These are phyloP conservation scores for Eristalis arbustorum DNA, from an alignment of 2,888 invertebrate genomes.

Conservation along the genomic window DNA sequence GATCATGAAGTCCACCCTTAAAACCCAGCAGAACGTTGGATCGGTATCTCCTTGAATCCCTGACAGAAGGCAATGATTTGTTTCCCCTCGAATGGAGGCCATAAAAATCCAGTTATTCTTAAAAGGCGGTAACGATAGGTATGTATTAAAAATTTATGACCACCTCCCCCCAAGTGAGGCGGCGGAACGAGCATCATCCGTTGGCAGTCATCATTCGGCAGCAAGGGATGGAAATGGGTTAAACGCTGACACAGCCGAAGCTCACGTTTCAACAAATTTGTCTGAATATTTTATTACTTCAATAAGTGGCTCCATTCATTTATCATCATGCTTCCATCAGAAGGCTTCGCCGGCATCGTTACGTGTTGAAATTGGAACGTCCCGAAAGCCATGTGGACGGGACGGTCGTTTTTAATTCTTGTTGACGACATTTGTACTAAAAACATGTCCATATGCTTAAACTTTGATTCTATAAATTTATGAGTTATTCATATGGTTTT, in stretches of 20 bases:
- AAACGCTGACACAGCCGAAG: constrained; percentile 64
- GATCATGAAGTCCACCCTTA: not conserved
- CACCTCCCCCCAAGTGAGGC: constrained; percentile 1
- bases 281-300: constrained; percentile 68
- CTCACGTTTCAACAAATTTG: constrained; percentile 62
- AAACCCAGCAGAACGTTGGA: not conserved
- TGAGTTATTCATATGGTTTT: constrained; percentile 28
- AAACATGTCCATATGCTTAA: constrained; percentile 32
- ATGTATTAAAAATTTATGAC: constrained; percentile 66
- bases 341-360: constrained; percentile 21
- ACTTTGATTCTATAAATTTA: constrained; percentile 18
- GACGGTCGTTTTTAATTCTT: constrained; percentile 28
- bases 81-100: constrained; percentile 40
- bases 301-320: constrained; percentile 68
- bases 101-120: constrained; percentile 53
- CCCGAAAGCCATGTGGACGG: constrained; percentile 35
- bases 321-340: constrained; percentile 64
- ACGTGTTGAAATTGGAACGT: constrained; percentile 22
- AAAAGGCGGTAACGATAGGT: constrained; percentile 59
- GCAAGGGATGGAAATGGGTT: constrained; percentile 55
- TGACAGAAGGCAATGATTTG: constrained; percentile 32
- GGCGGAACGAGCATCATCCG: not conserved
- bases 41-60: not conserved
- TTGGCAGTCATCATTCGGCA: constrained; percentile 20
- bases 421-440: constrained; percentile 12